These are phyloP conservation scores for Teleopsis dalmanni DNA, from an alignment of 1,140 invertebrate genomes.

Conservation along the genomic window DNA sequence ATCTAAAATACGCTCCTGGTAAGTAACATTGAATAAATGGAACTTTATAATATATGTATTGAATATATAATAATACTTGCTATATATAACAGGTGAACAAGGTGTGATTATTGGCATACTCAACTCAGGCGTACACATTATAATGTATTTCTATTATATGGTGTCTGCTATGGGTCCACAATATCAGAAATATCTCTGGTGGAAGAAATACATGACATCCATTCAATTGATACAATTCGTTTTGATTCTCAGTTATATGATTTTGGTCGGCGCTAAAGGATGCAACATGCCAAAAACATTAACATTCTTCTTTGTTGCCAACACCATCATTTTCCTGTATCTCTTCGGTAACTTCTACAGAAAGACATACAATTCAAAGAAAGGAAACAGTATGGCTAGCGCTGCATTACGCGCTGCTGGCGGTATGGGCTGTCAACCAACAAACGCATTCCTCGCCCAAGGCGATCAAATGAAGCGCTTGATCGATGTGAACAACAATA, in stretches of 20 bases:
- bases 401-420: slow-evolving; percentile 22
- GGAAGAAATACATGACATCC: slow-evolving; percentile 69
- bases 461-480: slow-evolving; percentile 25
- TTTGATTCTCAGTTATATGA: slow-evolving; percentile 60
- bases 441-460: slow-evolving; percentile 11
- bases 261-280: slow-evolving; percentile 57
- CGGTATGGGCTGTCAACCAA: slow-evolving; percentile 36
- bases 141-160: slow-evolving; percentile 77
- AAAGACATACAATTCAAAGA: slow-evolving; percentile 57
- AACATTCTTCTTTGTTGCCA: slow-evolving; percentile 55
- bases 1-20: slow-evolving; percentile 62
- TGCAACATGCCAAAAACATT: slow-evolving; percentile 65
- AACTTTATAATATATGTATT: background rate
- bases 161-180: slow-evolving; percentile 55
- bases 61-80: background rate
- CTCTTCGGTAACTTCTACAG: slow-evolving; percentile 83
- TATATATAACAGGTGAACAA: slow-evolving; percentile 54
- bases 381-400: slow-evolving; percentile 16
- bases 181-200: slow-evolving; percentile 57
- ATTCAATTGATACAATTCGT: slow-evolving; percentile 72
- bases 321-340: slow-evolving; percentile 68
- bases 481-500: slow-evolving; percentile 35
- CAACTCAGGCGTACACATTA: slow-evolving; percentile 66
- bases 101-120: slow-evolving; percentile 53
- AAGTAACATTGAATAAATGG: slow-evolving; percentile 15